Evolutionary conservation across 2,113 vertebrate genomes (phyloP).

Genomic region (Pitta sordida): DNA sequence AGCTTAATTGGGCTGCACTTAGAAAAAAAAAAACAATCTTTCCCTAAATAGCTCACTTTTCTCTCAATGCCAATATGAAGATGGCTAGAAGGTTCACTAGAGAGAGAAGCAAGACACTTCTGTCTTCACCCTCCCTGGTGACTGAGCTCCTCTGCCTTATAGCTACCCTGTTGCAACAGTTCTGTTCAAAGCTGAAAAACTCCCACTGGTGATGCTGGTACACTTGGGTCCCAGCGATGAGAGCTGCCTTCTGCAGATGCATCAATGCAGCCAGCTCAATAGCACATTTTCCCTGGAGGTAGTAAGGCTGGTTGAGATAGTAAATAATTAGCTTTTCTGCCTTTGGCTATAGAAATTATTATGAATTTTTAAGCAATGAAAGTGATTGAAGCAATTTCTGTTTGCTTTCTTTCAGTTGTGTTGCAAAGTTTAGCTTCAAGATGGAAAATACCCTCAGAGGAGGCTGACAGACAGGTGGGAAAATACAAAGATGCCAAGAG

Average conservation of each 20-base stretch:
- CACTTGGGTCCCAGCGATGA: neutral
- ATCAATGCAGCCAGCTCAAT: neutral
- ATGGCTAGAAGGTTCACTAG: neutral
- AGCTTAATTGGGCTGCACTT: neutral
- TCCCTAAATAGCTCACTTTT: neutral
- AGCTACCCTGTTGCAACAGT: constrained; percentile 20
- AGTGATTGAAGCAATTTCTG: constrained; percentile 66
- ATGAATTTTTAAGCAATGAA: constrained; percentile 74
- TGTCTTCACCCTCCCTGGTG: neutral
- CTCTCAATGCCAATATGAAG: neutral
- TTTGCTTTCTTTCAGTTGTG: constrained; percentile 65
- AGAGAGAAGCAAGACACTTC: neutral
- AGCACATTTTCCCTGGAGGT: constrained; percentile 33
- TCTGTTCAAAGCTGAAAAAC: constrained; percentile 50
- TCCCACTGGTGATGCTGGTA: constrained; percentile 6
- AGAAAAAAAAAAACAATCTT: neutral
- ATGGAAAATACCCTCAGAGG: constrained; percentile 45
- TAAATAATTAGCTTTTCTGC: constrained; percentile 77
- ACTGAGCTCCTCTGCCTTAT: neutral
- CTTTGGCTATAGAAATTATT: constrained; percentile 64
- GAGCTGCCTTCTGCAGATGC: constrained; percentile 16
- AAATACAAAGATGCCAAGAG: constrained; percentile 13
- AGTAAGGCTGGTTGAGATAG: constrained; percentile 60
- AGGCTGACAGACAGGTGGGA: constrained; percentile 51
- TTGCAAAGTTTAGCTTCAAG: constrained; percentile 54